Conservation (phyloP, 2,797 vertebrate genomes). For the Sciurus vulgaris region DNA sequence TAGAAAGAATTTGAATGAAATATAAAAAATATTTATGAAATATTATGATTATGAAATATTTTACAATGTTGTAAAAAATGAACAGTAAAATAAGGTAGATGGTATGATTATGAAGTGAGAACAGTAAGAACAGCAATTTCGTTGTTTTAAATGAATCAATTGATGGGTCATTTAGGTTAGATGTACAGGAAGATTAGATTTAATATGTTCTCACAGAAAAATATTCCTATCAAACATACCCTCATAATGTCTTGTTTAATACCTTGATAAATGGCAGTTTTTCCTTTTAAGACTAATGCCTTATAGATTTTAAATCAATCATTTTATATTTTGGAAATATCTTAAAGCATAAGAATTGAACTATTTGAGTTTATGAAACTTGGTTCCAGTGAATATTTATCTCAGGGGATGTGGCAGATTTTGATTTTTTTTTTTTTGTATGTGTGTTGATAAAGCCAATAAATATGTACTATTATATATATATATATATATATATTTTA, state of each 20-base stretch:
- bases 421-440: neutral
- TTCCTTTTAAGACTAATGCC: neutral
- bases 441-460: neutral
- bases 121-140: neutral
- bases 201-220: neutral
- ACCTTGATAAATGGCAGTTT: neutral
- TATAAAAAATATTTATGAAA: neutral
- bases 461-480: neutral
- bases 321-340: conserved; percentile 38
- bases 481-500: neutral
- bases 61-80: neutral
- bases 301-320: neutral
- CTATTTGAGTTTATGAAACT: neutral
- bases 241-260: neutral
- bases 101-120: neutral
- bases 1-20: neutral
- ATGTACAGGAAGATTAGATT: neutral
- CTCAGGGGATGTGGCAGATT: neutral
- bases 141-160: neutral
- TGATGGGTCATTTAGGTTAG: neutral
- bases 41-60: neutral
- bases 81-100: neutral
- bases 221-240: neutral
- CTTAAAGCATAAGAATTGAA: neutral
- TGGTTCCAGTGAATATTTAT: neutral